Conservation (phyloP, 2,113 vertebrate species). For the Tricholaema leucomelas region DNA sequence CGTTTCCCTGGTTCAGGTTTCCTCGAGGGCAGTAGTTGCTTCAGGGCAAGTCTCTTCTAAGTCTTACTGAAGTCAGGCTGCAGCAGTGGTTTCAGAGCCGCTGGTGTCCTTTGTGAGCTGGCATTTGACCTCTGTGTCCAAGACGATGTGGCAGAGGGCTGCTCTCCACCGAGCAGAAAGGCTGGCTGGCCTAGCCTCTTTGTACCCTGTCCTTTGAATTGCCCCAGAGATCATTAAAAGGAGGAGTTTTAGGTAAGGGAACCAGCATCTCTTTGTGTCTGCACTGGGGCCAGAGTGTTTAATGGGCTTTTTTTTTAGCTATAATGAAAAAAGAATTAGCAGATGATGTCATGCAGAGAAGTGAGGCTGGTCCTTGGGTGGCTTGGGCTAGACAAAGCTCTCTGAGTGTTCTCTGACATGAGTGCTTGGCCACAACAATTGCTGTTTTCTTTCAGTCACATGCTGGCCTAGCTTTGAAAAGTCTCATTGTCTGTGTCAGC, state of each 20-base stretch:
- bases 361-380: background rate
- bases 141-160: background rate
- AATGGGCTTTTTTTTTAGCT: background rate
- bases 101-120: background rate
- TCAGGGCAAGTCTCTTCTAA: background rate
- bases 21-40: background rate
- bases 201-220: background rate
- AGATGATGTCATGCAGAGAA: background rate
- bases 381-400: background rate
- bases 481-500: background rate
- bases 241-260: background rate
- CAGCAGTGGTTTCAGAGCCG: background rate
- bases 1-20: background rate
- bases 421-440: background rate
- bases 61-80: background rate
- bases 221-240: background rate
- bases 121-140: background rate
- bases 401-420: background rate
- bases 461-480: background rate
- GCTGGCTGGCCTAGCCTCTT: background rate
- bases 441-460: background rate
- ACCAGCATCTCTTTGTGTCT: background rate
- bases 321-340: background rate
- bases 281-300: background rate
- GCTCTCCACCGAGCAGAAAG: background rate